Evolutionary conservation across 1,140 invertebrate genomes (phyloP).

Genomic region (Drusus annulatus): DNA sequence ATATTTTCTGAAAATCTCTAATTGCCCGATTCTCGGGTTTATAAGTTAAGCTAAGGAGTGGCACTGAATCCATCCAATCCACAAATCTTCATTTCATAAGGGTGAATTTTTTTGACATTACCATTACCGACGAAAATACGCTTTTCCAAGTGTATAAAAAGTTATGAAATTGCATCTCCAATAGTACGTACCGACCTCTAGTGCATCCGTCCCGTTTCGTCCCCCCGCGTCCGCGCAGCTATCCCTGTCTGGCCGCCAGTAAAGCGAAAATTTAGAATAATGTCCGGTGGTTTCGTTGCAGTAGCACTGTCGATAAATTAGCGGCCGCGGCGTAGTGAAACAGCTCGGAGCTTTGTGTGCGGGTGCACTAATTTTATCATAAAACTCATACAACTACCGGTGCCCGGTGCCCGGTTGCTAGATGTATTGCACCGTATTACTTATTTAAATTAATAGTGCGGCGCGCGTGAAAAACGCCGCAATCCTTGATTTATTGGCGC

Average conservation of each 20-base stretch:
- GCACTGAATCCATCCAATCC: too few species aligned
- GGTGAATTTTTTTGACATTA: too few species aligned
- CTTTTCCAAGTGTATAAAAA: too few species aligned
- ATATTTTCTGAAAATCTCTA: too few species aligned
- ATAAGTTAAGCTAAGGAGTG: too few species aligned
- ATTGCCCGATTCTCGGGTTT: too few species aligned
- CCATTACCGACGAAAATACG: too few species aligned
- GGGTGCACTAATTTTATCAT: constrained; percentile 24
- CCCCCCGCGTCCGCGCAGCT: neutral
- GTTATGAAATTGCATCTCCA: too few species aligned
- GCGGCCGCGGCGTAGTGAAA: constrained; percentile 5
- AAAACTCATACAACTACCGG: constrained; percentile 16
- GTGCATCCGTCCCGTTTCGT: neutral
- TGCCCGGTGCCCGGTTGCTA: neutral
- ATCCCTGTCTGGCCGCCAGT: neutral
- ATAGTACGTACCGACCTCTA: neutral
- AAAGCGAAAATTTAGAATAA: constrained; percentile 46
- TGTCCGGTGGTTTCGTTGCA: constrained; percentile 44
- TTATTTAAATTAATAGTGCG: constrained; percentile 28
- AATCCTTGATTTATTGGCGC: neutral
- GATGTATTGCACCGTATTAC: neutral
- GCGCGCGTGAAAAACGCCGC: constrained; percentile 6
- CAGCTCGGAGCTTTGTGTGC: constrained; percentile 32
- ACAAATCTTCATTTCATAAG: too few species aligned
- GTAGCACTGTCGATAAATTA: constrained; percentile 41